phyloP scores from a whole-genome alignment of 2,888 invertebrate genomes.

The Dromius quadrimaculatus region DNA sequence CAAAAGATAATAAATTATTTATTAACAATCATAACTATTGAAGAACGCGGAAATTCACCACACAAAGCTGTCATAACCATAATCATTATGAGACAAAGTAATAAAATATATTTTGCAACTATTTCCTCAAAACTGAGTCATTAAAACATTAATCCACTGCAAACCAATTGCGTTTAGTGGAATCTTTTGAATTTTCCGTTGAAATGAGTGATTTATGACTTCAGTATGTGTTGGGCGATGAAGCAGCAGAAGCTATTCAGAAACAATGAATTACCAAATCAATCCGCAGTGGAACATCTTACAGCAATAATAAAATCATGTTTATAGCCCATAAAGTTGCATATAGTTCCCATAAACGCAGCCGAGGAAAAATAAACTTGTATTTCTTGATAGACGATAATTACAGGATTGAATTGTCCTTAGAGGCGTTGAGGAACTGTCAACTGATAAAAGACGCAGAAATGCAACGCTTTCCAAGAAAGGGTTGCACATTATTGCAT shows the following conservation, averaged over 20 bases:
- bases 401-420: conserved; percentile 44
- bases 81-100: conserved; percentile 6
- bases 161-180: background rate
- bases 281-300: conserved; percentile 46
- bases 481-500: background rate
- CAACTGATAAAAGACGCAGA: too few species aligned
- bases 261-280: conserved; percentile 48
- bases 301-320: conserved; percentile 51
- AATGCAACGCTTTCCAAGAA: conserved; percentile 4
- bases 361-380: conserved; percentile 27
- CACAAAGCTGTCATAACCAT: too few species aligned
- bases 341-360: conserved; percentile 51
- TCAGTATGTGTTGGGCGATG: conserved; percentile 46
- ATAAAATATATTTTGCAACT: conserved; percentile 11
- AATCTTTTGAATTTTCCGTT: conserved; percentile 15
- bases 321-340: conserved; percentile 47
- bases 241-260: conserved; percentile 46
- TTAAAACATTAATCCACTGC: background rate
- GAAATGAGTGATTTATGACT: conserved; percentile 27
- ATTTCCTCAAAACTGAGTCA: conserved; percentile 1
- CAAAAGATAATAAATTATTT: too few species aligned
- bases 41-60: too few species aligned
- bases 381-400: conserved; percentile 36
- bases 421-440: too few species aligned
- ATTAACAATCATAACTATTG: too few species aligned